phyloP scores from a whole-genome alignment of 2,888 invertebrate species.

The Anorthoa munda region DNA sequence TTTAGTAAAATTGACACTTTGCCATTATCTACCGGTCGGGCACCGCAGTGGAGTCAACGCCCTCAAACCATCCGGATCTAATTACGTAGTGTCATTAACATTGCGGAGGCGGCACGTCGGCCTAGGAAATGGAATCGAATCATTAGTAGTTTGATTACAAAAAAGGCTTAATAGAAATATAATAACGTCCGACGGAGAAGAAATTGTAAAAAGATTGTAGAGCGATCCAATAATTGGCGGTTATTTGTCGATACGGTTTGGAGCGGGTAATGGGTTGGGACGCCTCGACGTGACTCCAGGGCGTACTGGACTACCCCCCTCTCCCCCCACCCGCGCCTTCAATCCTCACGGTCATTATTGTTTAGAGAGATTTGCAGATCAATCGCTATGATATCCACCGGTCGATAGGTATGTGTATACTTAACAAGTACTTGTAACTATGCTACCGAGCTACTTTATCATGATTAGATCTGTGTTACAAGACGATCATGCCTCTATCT shows the following conservation, averaged over 20 bases:
- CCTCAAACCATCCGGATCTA: slow-evolving; percentile 91
- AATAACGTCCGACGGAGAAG: slow-evolving; percentile 89
- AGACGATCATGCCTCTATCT: slow-evolving; percentile 37
- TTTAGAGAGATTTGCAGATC: slow-evolving; percentile 83
- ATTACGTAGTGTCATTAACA: slow-evolving; percentile 90
- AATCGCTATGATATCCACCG: slow-evolving; percentile 61
- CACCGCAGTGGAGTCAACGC: slow-evolving; percentile 86
- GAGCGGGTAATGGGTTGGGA: slow-evolving; percentile 89
- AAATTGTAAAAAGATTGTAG: slow-evolving; percentile 91
- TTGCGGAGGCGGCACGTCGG: slow-evolving; percentile 90
- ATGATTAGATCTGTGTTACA: slow-evolving; percentile 56
- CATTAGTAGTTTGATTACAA: slow-evolving; percentile 91
- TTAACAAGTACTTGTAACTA: slow-evolving; percentile 45
- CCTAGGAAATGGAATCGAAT: slow-evolving; percentile 91
- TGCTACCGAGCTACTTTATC: slow-evolving; percentile 54
- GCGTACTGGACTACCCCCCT: slow-evolving; percentile 65
- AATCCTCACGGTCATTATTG: slow-evolving; percentile 74
- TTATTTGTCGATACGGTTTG: slow-evolving; percentile 91
- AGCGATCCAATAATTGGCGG: slow-evolving; percentile 91
- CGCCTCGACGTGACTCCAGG: slow-evolving; percentile 87
- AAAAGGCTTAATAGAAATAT: slow-evolving; percentile 91
- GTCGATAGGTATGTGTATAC: slow-evolving; percentile 50
- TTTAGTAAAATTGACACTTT: slow-evolving; percentile 89
- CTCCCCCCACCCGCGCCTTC: slow-evolving; percentile 29
- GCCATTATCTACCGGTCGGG: slow-evolving; percentile 86